A percentile compares a stretch with the other conserved stretches of the same genome.
Conservation (phyloP, 2,113 vertebrate genomes). For the Aptenodytes patagonicus region DNA sequence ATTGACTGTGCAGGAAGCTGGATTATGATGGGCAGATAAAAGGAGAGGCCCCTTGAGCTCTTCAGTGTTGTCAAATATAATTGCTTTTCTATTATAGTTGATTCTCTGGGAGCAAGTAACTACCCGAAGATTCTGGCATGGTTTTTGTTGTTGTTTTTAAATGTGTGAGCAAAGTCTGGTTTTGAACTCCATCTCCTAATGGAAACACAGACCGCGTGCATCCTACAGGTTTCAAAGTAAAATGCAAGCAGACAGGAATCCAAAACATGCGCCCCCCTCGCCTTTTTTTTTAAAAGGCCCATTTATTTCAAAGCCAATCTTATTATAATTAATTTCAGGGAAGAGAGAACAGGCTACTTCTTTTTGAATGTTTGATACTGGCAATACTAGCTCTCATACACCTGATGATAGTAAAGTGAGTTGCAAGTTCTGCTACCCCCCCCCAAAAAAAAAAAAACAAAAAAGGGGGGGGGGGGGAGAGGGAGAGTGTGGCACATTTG, state of each 20-base stretch:
- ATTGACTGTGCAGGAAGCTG: background rate
- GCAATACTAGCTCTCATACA: background rate
- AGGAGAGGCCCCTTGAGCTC: background rate
- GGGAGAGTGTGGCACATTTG: background rate
- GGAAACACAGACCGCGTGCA: background rate
- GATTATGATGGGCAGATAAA: background rate
- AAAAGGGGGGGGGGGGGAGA: accelerated
- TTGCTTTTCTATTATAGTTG: background rate
- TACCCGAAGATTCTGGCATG: background rate
- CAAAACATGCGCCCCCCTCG: accelerated
- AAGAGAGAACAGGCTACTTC: background rate
- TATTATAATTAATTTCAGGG: background rate
- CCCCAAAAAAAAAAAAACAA: too few relatives aligned
- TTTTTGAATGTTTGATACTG: background rate
- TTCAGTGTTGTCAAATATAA: background rate
- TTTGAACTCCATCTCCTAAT: background rate
- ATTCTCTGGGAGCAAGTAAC: background rate
- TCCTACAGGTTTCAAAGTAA: background rate
- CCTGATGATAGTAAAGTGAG: background rate
- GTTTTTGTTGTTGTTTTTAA: background rate
- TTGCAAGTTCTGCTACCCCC: background rate
- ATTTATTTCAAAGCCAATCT: background rate
- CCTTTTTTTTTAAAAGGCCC: background rate
- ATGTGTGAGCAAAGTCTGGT: background rate
- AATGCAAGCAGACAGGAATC: background rate